Evolutionary conservation across 2,113 vertebrate species (phyloP), one percentile per base, ranked within the genome.

Genomic region (Struthio camelus): DNA sequence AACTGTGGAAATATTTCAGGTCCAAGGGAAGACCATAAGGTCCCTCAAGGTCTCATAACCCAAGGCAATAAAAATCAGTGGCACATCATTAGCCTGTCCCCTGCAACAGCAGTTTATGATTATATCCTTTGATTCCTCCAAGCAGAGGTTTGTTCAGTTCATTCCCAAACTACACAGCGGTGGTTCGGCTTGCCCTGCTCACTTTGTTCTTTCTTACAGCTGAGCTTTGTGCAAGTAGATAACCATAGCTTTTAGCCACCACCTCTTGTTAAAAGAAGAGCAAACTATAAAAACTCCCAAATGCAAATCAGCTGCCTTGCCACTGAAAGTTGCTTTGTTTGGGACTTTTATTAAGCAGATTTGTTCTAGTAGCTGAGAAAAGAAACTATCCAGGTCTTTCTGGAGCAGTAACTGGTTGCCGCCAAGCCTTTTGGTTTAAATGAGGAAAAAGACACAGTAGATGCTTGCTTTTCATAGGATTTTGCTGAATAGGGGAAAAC

Each of bases 61-160:
- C 80, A 84, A 94, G 80, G 93, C 59, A 96, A 85, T 96, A 95
- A 96, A 97, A 94, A 94, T 96, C 81, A 75, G 95, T 96, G 86
- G 85, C 70, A 95, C 84, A 96, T 93, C 92, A 96, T 96, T 94
- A 97, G 85, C 66, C 62, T 66, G 46, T 34, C 82, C 44, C 62
- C 73, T 90, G 70, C 86, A 95, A 94, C 69, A 94, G 54, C 73
- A 93, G 66, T 42, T 96, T 96, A 90, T 93, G 92, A 89, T 90
- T 82, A 76, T 76, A 88, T 69, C 73, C 71, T 96, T 93, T 89
- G 88, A 78, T 94, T 94, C 95, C 61, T 90, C 73, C 61, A 48
- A 59, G 78, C 53, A 95, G 85, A 94, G 73, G 66, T 67, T 78
- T 61, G 64, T 56, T 80, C 85, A 76, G 36, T 27, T 91, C 40